Conservation (phyloP, 2,797 vertebrate species). For the Spheniscus humboldti region DNA sequence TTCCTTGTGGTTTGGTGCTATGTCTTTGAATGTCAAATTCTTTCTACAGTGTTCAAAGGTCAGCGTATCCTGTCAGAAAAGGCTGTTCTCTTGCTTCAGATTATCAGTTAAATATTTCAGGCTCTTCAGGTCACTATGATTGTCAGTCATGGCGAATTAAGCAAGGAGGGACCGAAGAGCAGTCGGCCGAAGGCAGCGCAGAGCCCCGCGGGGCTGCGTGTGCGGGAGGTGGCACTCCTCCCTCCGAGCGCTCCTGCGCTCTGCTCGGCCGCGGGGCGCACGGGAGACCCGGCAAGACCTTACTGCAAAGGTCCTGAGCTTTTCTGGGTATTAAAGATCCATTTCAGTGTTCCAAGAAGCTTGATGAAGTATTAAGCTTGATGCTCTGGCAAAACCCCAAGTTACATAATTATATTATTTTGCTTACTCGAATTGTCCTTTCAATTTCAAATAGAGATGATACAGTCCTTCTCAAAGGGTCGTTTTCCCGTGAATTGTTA, state of each 20-base stretch:
- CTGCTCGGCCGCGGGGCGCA: neutral
- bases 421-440: constrained; percentile 7
- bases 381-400: constrained; percentile 18
- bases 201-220: too few species aligned
- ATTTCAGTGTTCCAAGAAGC: neutral
- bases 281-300: neutral
- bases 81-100: neutral
- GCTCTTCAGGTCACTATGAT: neutral
- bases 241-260: neutral
- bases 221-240: neutral
- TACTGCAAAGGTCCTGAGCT: neutral
- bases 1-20: neutral
- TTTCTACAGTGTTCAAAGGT: neutral
- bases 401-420: constrained; percentile 49
- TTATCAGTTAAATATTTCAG: neutral
- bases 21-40: neutral
- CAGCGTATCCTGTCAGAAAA: neutral
- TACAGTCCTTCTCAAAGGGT: neutral
- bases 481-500: neutral
- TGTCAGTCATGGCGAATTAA: neutral
- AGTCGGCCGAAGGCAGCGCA: neutral
- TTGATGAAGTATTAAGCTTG: constrained; percentile 2
- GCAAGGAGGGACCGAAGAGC: neutral
- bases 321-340: neutral
- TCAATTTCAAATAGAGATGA: neutral